Conservation (phyloP, 2,113 vertebrate species). For the Trematocara marginatum region DNA sequence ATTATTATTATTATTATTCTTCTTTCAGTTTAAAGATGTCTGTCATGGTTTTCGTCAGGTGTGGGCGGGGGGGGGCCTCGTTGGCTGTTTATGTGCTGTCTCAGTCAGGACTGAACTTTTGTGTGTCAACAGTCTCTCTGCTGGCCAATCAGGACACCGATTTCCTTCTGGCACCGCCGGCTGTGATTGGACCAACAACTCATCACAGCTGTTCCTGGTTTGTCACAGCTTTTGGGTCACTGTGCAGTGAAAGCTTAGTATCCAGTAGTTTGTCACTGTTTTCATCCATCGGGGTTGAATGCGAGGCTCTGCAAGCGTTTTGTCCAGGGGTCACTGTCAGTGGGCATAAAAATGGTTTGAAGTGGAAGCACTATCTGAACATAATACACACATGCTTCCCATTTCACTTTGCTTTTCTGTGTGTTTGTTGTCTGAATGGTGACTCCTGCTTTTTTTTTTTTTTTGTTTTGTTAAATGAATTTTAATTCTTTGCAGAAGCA, state of each 20-base stretch:
- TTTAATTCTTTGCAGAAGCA: constrained; percentile 41
- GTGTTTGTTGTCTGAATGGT: not conserved
- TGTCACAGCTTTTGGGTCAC: constrained; percentile 19
- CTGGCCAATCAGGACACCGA: constrained; percentile 24
- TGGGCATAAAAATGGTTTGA: constrained; percentile 30
- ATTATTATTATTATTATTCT: constrained; percentile 25
- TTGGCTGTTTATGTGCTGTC: constrained; percentile 55
- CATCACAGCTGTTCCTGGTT: constrained; percentile 22
- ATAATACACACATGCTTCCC: constrained; percentile 30
- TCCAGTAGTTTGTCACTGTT: constrained; percentile 33
- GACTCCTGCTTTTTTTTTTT: not conserved
- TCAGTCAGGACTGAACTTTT: constrained; percentile 49
- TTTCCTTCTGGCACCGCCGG: constrained; percentile 16
- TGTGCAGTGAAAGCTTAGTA: constrained; percentile 35
- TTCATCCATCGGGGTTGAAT: constrained; percentile 10
- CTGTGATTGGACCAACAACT: constrained; percentile 42
- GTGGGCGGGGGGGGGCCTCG: constrained; percentile 3
- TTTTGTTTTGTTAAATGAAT: constrained; percentile 18
- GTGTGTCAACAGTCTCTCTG: constrained; percentile 38
- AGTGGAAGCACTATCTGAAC: constrained; percentile 35
- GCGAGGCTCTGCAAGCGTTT: constrained; percentile 6
- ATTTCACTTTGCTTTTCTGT: constrained; percentile 27
- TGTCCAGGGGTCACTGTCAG: constrained; percentile 23
- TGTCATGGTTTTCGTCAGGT: constrained; percentile 34
- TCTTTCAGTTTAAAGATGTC: constrained; percentile 33